phyloP scores from a whole-genome alignment of 2,797 vertebrate genomes.

The Stomatorhinus walkeri region DNA sequence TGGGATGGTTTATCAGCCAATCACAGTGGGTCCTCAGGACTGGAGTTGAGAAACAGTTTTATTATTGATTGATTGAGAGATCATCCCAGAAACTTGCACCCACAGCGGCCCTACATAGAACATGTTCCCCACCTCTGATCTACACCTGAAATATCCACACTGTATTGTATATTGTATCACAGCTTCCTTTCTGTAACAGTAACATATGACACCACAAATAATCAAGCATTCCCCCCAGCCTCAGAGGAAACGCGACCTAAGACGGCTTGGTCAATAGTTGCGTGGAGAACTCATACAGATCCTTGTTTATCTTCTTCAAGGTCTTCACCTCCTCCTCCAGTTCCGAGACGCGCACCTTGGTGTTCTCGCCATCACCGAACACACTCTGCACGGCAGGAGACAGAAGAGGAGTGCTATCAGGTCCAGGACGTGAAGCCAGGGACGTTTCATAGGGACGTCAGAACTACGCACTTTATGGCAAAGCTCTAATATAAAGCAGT shows the following conservation, averaged over 20 bases:
- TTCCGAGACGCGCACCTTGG: conserved; percentile 76
- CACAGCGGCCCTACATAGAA: neutral
- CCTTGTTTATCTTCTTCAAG: conserved; percentile 89
- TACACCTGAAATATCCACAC: neutral
- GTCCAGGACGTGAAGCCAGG: neutral
- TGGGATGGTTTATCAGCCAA: neutral
- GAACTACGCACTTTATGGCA: neutral
- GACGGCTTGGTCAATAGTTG: conserved; percentile 78
- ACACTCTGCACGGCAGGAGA: conserved; percentile 59
- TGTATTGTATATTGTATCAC: neutral
- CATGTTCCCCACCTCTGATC: neutral
- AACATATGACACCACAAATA: neutral
- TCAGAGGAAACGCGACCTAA: conserved; percentile 25
- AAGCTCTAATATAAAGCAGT: neutral
- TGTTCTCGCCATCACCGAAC: conserved; percentile 80
- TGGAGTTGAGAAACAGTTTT: neutral
- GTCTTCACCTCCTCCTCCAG: conserved; percentile 87
- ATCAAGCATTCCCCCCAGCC: neutral
- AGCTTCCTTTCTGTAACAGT: neutral
- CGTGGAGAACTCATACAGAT: conserved; percentile 86
- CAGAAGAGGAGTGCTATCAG: neutral
- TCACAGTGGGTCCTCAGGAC: neutral
- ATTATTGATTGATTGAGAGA: neutral
- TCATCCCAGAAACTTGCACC: neutral
- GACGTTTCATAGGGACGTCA: neutral